phyloP scores from a whole-genome alignment of 37 sponge, comb jelly and placozoan genomes.

The Mnemiopsis leidyi region DNA sequence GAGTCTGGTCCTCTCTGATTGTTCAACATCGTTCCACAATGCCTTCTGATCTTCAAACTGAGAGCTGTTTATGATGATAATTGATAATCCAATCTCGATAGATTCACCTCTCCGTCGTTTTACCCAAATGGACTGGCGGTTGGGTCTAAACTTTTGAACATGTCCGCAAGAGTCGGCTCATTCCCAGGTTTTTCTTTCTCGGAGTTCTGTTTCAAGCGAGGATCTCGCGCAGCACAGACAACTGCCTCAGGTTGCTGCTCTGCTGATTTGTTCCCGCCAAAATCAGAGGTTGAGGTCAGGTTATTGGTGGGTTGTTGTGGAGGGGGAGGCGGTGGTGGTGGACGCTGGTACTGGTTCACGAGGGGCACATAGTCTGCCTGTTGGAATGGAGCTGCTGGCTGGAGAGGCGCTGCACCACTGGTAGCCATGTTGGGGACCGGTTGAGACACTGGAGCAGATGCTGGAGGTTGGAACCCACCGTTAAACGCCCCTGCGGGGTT shows the following conservation, averaged over 20 bases:
- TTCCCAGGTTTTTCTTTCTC: constrained; percentile 11
- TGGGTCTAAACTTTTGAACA: constrained; percentile 63
- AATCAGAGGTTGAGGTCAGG: neutral
- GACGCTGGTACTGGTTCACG: constrained; percentile 29
- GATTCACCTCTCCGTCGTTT: neutral
- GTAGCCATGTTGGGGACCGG: neutral
- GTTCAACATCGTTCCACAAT: no score
- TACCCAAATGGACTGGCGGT: constrained; percentile 58
- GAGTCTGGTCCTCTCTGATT: neutral
- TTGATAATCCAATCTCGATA: neutral
- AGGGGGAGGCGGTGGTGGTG: constrained; percentile 24
- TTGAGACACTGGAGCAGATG: neutral
- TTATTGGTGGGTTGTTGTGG: neutral
- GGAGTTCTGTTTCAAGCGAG: constrained; percentile 11
- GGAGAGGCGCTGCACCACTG: neutral
- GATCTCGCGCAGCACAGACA: constrained; percentile 50
- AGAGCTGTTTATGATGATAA: neutral
- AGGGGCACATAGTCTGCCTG: neutral
- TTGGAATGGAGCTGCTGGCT: constrained; percentile 34
- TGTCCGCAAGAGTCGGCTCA: constrained; percentile 39
- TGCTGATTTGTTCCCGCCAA: constrained; percentile 20
- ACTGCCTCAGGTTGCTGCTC: constrained; percentile 3
- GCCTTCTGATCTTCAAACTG: neutral
- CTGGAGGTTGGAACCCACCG: neutral
- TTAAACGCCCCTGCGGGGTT: neutral